phyloP scores from a whole-genome alignment of 2,113 vertebrate genomes.

The Cricetomys ansorgei region DNA sequence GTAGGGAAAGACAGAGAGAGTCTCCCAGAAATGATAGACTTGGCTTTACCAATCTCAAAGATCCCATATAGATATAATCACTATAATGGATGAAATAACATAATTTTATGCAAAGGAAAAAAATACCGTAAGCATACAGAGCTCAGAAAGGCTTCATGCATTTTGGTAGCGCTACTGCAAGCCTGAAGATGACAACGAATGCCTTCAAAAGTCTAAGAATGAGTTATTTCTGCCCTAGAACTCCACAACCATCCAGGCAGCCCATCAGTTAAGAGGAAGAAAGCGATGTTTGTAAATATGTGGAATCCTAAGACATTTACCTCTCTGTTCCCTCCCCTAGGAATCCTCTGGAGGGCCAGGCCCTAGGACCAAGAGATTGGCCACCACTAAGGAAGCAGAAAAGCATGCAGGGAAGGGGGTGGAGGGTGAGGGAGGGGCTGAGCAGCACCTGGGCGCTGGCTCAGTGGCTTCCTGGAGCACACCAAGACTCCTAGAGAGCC shows the following conservation, averaged over 20 bases:
- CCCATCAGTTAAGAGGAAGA: background rate
- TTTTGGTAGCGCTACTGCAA: background rate
- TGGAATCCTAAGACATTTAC: background rate
- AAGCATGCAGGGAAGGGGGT: background rate
- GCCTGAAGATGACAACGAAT: background rate
- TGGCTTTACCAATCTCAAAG: conserved; percentile 19
- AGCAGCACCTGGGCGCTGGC: background rate
- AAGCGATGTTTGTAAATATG: background rate
- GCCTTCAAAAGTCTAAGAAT: conserved; percentile 12
- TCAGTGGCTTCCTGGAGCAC: background rate
- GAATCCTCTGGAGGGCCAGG: background rate
- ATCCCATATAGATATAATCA: background rate
- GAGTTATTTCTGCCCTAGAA: background rate
- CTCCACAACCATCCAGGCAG: background rate
- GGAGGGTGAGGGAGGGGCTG: background rate
- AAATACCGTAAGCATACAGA: background rate
- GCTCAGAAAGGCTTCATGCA: background rate
- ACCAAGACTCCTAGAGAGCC: background rate
- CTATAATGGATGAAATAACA: background rate
- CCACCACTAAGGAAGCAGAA: background rate
- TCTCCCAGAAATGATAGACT: background rate
- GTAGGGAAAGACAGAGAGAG: background rate
- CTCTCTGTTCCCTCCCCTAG: background rate
- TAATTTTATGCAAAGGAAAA: background rate
- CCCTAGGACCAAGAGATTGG: background rate